Base-by-base conservation (phyloP, 2,888 invertebrate species). In the Melinaea menophilus region DNA sequence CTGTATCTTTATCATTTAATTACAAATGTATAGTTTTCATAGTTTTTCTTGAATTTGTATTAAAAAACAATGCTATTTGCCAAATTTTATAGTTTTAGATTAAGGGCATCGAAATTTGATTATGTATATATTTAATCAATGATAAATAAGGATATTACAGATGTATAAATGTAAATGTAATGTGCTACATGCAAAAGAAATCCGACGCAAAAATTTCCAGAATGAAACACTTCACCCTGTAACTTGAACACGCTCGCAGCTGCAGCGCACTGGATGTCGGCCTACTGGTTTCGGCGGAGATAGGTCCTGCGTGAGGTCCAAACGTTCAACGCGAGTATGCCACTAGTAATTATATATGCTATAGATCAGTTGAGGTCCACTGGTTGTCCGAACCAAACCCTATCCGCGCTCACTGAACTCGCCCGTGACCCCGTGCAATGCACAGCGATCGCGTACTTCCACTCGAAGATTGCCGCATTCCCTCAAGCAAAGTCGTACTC, bases 311-410 rank as follows among this genome's bases (percentile, higher is more conserved):
- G 90, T 90, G 64, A 78, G 87, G 34, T 13, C 22, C 5, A 41
- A n/a, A 46, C 51, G 3, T 45, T 47, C 37, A 7, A 9, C 7
- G 7, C 7, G 11, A 7, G 9, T 9, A 7, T 9, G 3, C 9
- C 41, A 3, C 41, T 41, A 7, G 33, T 56, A 4, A 37, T 41
- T 55, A 22, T 11, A 11, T 13, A 37, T 11, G 7, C 33, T 54
- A 59, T 31, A 89, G 88, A 0, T 90, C 90, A 60, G 77, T 90
- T 0, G 90, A 90, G 79, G 79, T 83, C 2, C 85, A 89, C 34
- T 90, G 90, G 89, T 59, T 89, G 5, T 82, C 62, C 48, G 2
- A 31, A 64, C 2, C 71, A 72, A 63, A 73, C 78, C 0, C 55
- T 75, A 0, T 56, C 63, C 0, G 88, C 87, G 0, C 67, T 88